Conservation (phyloP, 2,888 invertebrate species). For the Ctena decussata region DNA sequence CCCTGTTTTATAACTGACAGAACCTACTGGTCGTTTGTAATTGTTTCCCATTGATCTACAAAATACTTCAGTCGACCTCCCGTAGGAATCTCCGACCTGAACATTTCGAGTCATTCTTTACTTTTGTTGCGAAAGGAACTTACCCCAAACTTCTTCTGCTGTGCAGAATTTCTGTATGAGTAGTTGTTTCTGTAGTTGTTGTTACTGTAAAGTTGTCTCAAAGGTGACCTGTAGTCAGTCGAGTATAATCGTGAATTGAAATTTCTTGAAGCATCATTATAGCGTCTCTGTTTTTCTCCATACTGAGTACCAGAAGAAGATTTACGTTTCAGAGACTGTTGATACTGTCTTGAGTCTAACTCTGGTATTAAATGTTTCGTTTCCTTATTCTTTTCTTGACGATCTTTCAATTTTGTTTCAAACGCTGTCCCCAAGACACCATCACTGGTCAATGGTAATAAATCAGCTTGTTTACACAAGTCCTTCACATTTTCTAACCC, state of each 20-base stretch:
- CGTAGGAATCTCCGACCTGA: conserved; percentile 43
- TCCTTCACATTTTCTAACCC: conserved; percentile 38
- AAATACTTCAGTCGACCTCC: conserved; percentile 34
- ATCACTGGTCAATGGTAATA: conserved; percentile 27
- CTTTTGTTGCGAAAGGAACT: background rate
- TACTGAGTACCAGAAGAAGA: background rate
- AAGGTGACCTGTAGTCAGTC: background rate
- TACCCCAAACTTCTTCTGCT: background rate
- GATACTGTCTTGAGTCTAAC: background rate
- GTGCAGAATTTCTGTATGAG: background rate
- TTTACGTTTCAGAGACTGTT: background rate
- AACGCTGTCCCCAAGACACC: conserved; percentile 47
- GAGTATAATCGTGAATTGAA: background rate
- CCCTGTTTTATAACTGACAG: conserved; percentile 1
- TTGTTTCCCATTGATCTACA: conserved; percentile 13
- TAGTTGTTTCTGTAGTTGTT: background rate
- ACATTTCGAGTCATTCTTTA: background rate
- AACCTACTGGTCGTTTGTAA: conserved; percentile 20
- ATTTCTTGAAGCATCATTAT: background rate
- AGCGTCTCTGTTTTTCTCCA: background rate
- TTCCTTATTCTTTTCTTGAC: conserved; percentile 44
- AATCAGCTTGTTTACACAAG: conserved; percentile 1
- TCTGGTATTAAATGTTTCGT: conserved; percentile 39
- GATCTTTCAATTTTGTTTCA: conserved; percentile 43
- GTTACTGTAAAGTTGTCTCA: background rate